Conservation (phyloP, 2,888 invertebrate species). For the Argyra leucocephala region DNA sequence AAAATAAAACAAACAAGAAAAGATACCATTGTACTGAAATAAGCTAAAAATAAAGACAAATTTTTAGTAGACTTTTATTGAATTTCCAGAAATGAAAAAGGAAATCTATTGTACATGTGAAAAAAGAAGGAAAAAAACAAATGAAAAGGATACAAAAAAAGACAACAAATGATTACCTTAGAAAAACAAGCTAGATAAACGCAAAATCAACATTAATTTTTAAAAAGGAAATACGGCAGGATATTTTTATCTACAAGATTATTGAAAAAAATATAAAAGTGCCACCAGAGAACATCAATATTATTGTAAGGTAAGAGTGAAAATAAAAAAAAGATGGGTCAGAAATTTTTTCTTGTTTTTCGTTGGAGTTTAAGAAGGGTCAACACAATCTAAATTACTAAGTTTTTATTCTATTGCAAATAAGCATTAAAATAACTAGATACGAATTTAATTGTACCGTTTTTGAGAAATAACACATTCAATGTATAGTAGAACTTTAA, state of each 20-base stretch:
- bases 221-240: not conserved
- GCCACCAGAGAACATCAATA: not conserved
- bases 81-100: not conserved
- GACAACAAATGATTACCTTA: not conserved
- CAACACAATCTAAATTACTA: no score
- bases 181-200: not conserved
- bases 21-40: not conserved
- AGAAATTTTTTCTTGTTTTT: no score
- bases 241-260: not conserved
- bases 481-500: no score
- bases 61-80: not conserved
- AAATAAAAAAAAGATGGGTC: no score
- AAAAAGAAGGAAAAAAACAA: not conserved
- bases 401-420: no score
- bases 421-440: no score
- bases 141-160: not conserved
- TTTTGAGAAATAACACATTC: no score
- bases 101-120: not conserved
- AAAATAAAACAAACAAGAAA: not conserved
- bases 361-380: no score
- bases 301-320: no score
- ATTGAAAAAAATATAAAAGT: not conserved
- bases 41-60: not conserved
- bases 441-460: no score
- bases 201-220: constrained; percentile 1